phyloP scores from a whole-genome alignment of 1,140 invertebrate genomes.

The Habropoda laboriosa region DNA sequence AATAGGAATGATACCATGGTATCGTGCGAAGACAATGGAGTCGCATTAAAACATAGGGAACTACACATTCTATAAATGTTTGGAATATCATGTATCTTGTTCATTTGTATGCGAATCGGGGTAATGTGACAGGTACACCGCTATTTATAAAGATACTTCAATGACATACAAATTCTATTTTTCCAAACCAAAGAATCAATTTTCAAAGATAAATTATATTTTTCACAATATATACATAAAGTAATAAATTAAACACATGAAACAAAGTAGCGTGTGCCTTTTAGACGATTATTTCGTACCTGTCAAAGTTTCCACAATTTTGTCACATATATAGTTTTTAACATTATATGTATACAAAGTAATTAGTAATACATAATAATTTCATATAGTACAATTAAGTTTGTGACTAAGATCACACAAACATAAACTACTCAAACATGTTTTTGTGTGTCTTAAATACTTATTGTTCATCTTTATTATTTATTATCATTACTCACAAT shows the following conservation, averaged over 20 bases:
- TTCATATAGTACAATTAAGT: neutral
- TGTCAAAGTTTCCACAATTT: neutral
- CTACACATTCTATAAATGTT: neutral
- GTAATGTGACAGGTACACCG: neutral
- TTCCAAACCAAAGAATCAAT: conserved; percentile 6
- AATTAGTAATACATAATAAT: neutral
- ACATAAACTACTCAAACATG: neutral
- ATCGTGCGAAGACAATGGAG: conserved; percentile 3
- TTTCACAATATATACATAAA: conserved; percentile 14
- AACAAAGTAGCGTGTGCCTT: neutral
- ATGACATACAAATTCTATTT: conserved; percentile 6
- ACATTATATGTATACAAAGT: neutral
- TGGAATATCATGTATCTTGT: neutral
- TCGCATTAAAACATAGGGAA: neutral
- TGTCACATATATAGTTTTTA: neutral
- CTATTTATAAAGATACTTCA: conserved; percentile 1
- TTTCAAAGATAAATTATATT: conserved; percentile 26
- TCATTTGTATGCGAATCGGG: neutral
- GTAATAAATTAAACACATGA: neutral
- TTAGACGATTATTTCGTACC: conserved; percentile 9
- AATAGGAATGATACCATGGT: neutral
- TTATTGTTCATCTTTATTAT: conserved; percentile 24
- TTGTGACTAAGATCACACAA: neutral
- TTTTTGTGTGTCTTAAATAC: neutral
- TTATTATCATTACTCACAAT: conserved; percentile 23